These are phyloP conservation scores for Sceloporus undulatus DNA, from an alignment of 2,113 vertebrate species.

Conservation along the genomic window DNA sequence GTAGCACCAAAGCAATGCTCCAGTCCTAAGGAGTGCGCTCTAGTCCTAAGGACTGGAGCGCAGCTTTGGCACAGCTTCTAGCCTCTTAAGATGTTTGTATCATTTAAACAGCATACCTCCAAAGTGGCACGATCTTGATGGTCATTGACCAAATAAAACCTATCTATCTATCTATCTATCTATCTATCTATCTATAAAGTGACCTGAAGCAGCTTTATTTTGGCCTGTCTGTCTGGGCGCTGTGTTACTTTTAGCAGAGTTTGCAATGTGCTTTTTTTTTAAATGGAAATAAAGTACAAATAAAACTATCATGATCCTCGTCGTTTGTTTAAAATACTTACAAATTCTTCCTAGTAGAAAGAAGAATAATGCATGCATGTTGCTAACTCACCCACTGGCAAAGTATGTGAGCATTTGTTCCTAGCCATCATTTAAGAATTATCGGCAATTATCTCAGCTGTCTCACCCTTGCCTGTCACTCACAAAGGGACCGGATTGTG, in stretches of 20 bases:
- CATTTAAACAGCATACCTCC: no score
- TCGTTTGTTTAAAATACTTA: neutral
- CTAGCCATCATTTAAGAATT: constrained; percentile 21
- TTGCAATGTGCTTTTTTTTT: neutral
- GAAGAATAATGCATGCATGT: constrained; percentile 18
- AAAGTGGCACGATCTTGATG: no score
- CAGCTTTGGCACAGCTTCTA: no score
- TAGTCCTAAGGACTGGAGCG: no score
- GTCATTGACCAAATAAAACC: no score
- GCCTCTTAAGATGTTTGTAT: no score
- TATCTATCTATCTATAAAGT: no score
- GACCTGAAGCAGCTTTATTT: no score
- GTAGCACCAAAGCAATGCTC: no score
- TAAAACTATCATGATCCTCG: neutral
- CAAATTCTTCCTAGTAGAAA: neutral
- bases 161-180: no score
- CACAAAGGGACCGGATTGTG: neutral
- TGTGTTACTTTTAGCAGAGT: neutral
- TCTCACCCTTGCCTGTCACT: constrained; percentile 29
- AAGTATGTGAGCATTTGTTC: constrained; percentile 34
- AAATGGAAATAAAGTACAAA: neutral
- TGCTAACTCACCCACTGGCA: constrained; percentile 22
- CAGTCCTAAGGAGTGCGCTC: no score
- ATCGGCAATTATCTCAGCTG: constrained; percentile 51
- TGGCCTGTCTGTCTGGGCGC: no score